Evolutionary conservation across 2,888 invertebrate species (phyloP).

Genomic region (Rhagonycha fulva): DNA sequence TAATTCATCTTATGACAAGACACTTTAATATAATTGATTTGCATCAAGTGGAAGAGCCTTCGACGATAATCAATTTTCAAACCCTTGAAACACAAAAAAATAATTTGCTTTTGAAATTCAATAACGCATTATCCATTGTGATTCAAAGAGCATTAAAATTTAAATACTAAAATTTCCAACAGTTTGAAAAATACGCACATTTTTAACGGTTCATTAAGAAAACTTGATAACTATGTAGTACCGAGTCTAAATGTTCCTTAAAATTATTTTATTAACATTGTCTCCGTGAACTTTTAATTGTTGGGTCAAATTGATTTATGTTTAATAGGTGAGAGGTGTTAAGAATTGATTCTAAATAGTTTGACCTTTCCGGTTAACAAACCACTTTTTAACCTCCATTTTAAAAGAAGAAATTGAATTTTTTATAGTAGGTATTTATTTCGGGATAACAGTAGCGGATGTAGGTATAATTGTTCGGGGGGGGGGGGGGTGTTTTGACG

Average conservation of each 20-base stretch:
- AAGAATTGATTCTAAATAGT: conserved; percentile 27
- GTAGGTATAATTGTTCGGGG: background rate
- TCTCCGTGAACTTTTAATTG: conserved; percentile 28
- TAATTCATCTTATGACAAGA: background rate
- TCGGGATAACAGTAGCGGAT: background rate
- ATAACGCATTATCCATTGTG: background rate
- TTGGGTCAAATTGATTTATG: conserved; percentile 28
- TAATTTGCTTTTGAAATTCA: background rate
- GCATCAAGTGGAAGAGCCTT: background rate
- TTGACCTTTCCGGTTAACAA: conserved; percentile 16
- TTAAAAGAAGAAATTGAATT: background rate
- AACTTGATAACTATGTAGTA: too few relatives aligned
- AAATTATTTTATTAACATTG: background rate
- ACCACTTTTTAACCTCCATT: background rate
- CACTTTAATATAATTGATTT: background rate
- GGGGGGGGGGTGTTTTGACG: background rate
- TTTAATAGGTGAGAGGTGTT: conserved; percentile 25
- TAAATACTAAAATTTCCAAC: background rate
- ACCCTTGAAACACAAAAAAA: background rate
- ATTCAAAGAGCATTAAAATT: background rate
- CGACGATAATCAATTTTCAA: background rate
- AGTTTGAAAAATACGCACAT: background rate
- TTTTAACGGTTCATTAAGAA: too few relatives aligned
- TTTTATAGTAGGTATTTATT: background rate
- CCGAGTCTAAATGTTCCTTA: too few relatives aligned